These are phyloP conservation scores for Psilopogon haemacephalus DNA, from an alignment of 2,113 vertebrate genomes.

Conservation along the genomic window DNA sequence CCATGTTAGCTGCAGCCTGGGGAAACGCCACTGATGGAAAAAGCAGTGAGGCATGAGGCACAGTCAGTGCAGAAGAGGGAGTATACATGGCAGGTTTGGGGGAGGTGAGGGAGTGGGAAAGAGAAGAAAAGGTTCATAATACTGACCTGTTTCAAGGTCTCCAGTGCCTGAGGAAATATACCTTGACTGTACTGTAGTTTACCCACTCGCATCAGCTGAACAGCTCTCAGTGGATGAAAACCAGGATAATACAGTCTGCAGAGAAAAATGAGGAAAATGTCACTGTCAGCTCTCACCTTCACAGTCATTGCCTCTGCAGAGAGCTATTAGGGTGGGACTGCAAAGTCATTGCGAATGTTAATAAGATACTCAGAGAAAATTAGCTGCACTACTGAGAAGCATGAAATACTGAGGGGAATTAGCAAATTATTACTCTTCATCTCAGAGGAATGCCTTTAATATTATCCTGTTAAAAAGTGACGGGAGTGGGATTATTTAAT, in stretches of 20 bases:
- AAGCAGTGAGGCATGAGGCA: not conserved
- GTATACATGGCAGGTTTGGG: not conserved
- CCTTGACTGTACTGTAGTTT: conserved; percentile 87
- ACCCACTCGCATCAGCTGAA: conserved; percentile 90
- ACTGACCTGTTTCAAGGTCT: conserved; percentile 88
- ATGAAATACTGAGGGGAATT: conserved; percentile 34
- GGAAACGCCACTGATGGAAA: not conserved
- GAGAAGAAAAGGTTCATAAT: not conserved
- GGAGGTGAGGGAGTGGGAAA: not conserved
- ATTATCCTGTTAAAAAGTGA: conserved; percentile 57
- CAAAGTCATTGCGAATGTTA: conserved; percentile 53
- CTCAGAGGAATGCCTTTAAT: conserved; percentile 41
- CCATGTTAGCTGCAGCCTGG: not conserved
- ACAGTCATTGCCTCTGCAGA: not conserved
- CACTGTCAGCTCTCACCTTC: conserved; percentile 45
- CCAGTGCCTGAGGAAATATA: conserved; percentile 79
- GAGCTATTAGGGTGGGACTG: conserved; percentile 23
- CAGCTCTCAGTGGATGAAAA: conserved; percentile 85
- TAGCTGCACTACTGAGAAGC: conserved; percentile 31
- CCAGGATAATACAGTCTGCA: conserved; percentile 84
- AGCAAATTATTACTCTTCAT: conserved; percentile 24
- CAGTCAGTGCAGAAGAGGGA: not conserved
- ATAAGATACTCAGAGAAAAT: conserved; percentile 62
- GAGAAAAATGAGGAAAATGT: conserved; percentile 52
- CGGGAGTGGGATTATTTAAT: not conserved